phyloP scores from a whole-genome alignment of 2,797 vertebrate genomes.

The Geotrypetes seraphini region DNA sequence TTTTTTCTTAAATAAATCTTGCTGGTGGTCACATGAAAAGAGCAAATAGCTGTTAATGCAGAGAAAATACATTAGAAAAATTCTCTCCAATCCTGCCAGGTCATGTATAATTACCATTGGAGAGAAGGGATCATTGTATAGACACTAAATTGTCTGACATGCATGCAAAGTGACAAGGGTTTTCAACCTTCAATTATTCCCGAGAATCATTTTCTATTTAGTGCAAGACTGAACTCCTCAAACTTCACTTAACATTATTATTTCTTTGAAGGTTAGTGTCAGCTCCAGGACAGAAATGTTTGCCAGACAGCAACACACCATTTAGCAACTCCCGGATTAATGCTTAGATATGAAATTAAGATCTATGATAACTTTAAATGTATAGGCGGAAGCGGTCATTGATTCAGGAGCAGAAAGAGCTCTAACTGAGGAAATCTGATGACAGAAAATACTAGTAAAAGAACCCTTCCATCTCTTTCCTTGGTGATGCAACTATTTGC shows the following conservation, averaged over 20 bases:
- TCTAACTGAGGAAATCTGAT: constrained; percentile 1
- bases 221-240: constrained; percentile 8
- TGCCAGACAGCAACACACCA: constrained; percentile 9
- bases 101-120: background rate
- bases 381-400: constrained; percentile 12
- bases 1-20: constrained; percentile 16
- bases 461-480: background rate
- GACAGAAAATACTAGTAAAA: constrained; percentile 1
- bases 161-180: constrained; percentile 20
- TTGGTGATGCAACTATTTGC: background rate
- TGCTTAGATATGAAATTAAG: constrained; percentile 16
- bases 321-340: constrained; percentile 11
- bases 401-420: constrained; percentile 1
- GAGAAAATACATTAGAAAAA: constrained; percentile 16
- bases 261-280: constrained; percentile 12
- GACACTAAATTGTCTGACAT: constrained; percentile 22
- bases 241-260: constrained; percentile 23
- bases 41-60: constrained; percentile 17
- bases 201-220: constrained; percentile 31
- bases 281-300: constrained; percentile 9
- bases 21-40: constrained; percentile 15
- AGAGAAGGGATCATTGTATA: constrained; percentile 5
- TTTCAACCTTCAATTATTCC: constrained; percentile 24
- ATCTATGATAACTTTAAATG: background rate
- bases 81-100: background rate